Conservation (phyloP, 2,797 vertebrate species). For the Otolemur crassicaudatus region DNA sequence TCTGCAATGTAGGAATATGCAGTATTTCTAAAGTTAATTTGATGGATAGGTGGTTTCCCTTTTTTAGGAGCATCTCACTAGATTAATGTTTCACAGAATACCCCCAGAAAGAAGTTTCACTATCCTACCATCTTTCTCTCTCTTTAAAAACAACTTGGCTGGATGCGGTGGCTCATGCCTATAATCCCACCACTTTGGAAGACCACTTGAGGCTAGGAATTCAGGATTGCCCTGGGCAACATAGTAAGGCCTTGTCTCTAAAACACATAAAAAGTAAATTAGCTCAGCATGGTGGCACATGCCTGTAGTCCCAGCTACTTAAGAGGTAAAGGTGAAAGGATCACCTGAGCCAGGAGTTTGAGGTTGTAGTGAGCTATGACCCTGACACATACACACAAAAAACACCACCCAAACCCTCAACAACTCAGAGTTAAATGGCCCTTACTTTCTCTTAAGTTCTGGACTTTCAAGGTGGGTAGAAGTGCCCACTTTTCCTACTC, state of each 20-base stretch:
- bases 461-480: neutral
- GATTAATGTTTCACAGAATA: neutral
- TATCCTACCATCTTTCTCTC: neutral
- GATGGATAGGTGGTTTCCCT: neutral
- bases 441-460: neutral
- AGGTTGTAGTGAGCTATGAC: neutral
- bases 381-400: too few species aligned
- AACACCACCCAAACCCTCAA: neutral
- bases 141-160: neutral
- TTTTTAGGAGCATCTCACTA: neutral
- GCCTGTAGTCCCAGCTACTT: neutral
- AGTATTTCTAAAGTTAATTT: conserved; percentile 6
- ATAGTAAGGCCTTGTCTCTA: neutral
- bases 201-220: neutral
- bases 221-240: neutral
- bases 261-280: neutral
- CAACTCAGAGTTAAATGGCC: neutral
- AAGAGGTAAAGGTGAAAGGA: neutral
- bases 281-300: neutral
- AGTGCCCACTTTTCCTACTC: neutral
- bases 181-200: neutral
- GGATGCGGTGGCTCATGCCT: neutral
- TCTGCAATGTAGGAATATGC: neutral
- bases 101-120: neutral
- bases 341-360: neutral